Evolutionary conservation across 2,888 invertebrate species (phyloP).

Genomic region (Dione juno): DNA sequence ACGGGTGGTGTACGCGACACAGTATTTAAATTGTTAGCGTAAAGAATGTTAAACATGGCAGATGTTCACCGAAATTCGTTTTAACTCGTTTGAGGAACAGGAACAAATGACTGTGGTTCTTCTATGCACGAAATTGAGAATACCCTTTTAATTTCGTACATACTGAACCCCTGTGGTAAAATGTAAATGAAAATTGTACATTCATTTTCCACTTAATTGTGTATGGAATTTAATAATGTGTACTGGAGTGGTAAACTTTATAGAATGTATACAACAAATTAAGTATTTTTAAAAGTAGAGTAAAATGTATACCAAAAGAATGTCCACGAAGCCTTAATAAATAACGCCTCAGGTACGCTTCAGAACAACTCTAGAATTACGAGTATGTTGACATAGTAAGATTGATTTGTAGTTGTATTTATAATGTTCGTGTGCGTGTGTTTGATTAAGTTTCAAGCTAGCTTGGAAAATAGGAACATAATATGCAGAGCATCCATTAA

Average conservation of each 20-base stretch:
- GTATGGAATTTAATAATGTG: slow-evolving; percentile 24
- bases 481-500: too few relatives aligned
- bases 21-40: slow-evolving; percentile 51
- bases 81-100: slow-evolving; percentile 59
- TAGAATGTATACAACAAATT: background rate
- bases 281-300: too few relatives aligned
- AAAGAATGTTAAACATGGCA: slow-evolving; percentile 64
- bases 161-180: slow-evolving; percentile 44
- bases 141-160: slow-evolving; percentile 48
- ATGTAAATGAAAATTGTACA: slow-evolving; percentile 44
- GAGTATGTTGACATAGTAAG: too few relatives aligned
- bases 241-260: background rate
- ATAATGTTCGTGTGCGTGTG: too few relatives aligned
- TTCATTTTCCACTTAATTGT: slow-evolving; percentile 26
- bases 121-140: slow-evolving; percentile 63
- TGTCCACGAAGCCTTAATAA: too few relatives aligned
- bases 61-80: slow-evolving; percentile 58
- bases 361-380: too few relatives aligned
- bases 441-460: too few relatives aligned
- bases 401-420: too few relatives aligned
- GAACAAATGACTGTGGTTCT: slow-evolving; percentile 74
- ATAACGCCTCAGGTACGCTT: too few relatives aligned
- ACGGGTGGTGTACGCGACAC: slow-evolving; percentile 8
- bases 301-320: too few relatives aligned
- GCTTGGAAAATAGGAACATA: too few relatives aligned